Base-by-base conservation (phyloP, 37 sponge, comb jelly and placozoan genomes). In the Geodia barretti region DNA sequence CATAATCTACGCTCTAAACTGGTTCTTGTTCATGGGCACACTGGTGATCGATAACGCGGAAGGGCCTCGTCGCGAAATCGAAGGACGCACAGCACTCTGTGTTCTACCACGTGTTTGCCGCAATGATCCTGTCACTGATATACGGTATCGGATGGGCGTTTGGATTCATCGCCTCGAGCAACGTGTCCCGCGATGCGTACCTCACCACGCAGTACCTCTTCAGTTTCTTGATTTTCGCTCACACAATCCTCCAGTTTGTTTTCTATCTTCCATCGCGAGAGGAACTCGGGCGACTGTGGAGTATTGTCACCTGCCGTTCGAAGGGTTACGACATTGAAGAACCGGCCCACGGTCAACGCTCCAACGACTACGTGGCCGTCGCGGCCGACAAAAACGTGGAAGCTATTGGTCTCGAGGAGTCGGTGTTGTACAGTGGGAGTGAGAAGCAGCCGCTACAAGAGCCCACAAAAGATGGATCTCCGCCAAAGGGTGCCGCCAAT, bases 141-240 rank as follows among this genome's bases (percentile, higher is more conserved):
- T 85, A 85, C 62, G 82, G 83, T 4, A 58, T 90, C 36, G 91
- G 79, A 1, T 90, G 91, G 91, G 68, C 24, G 9, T 70, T 81
- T 77, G 86, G 82, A 3, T 65, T 90, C 24, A 41, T 85, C 24
- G 85, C 80, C 33, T 80, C 85, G 24, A 78, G 79, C n/a, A 67
- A 63, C 47, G n/a, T 90, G 0, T 36, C 62, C 23, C 31, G 29
- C 4, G 72, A 39, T 33, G 41, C 35, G 3, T 1, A 68, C n/a
- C 35, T 29, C 39, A 30, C 64, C 31, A 35, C 32, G 24, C 82
- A 87, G 64, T 90, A 85, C 65, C 35, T 90, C 59, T 90, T 85
- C 82, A 81, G 77, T 62, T 59, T 90, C 39, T 72, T 90, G 25
- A 77, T 68, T 30, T 59, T 59, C 23, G 21, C 70, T 39, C 91